Evolutionary conservation across 2,113 vertebrate genomes (phyloP), one percentile per base, ranked within the genome.

Genomic region (Macroglossus sobrinus): DNA sequence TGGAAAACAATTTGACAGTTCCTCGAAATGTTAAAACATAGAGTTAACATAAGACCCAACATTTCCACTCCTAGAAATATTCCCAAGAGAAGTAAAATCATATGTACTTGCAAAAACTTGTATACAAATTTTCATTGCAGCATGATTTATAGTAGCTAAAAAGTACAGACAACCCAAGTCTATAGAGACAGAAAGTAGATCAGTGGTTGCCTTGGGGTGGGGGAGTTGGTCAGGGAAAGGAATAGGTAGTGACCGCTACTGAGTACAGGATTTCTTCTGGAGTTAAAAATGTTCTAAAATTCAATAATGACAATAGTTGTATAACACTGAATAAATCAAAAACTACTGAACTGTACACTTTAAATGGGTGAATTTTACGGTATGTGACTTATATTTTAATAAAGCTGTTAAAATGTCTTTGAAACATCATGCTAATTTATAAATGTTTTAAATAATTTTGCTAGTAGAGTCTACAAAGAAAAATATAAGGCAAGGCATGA

Each of bases 81-180:
- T 89, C 7, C 35, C 64, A 69, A 75, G 35, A 93, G 64, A 72
- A 97, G 71, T 75, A 24, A 89, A 95, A 94, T 92, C 24, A 79
- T 33, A 64, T 63, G 53, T 76, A 16, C 24, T 47, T 91, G 30
- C 24, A 85, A 85, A 91, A 89, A 75, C 19, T 26, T 89, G 35
- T 57, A 81, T 5, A 47, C 10, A 38, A 84, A 81, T 85, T 47
- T 87, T 90, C 64, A 92, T 11, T 57, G 68, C 33, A 92, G 88
- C 14, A 80, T 76, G 64, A 76, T 57, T 90, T 91, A 55, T 40
- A 59, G 84, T 24, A 89, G 53, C 35, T 84, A 74, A 85, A 92
- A 88, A 80, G 72, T 28, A 72, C 55, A 79, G 96, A 87, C 30
- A 93, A 78, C 9, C 28, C 72, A 94, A 78, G 68, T 66, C n/a